These are phyloP conservation scores for Strix aluco DNA, from an alignment of 2,113 vertebrate species.

Conservation along the genomic window DNA sequence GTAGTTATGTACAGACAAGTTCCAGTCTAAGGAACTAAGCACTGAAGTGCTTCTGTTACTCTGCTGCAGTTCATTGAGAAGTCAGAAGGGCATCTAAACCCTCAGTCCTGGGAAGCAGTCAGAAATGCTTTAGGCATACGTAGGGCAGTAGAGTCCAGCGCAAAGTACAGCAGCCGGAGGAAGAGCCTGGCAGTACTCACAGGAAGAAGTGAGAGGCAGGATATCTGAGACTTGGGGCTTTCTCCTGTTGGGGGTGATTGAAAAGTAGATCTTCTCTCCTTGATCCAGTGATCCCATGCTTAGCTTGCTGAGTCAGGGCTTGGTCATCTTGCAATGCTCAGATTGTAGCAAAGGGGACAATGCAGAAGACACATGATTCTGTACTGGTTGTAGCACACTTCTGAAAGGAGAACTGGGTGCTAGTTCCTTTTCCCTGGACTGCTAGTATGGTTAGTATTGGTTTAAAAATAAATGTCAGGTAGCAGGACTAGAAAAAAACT, in stretches of 20 bases:
- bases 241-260: accelerated
- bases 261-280: background rate
- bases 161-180: background rate
- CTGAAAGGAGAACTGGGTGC: background rate
- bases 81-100: background rate
- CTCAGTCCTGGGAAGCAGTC: background rate
- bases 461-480: background rate
- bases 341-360: background rate
- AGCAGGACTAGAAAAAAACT: background rate
- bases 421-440: background rate
- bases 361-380: background rate
- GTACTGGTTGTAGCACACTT: background rate
- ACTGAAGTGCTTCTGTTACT: background rate
- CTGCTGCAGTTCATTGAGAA: background rate
- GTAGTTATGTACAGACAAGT: background rate
- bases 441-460: background rate
- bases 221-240: background rate
- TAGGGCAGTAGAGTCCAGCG: background rate
- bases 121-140: background rate
- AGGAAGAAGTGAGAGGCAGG: background rate
- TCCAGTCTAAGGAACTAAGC: background rate
- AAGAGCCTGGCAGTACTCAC: background rate
- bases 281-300: background rate
- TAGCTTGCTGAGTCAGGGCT: background rate
- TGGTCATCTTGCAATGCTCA: background rate